Evolutionary conservation across 2,797 vertebrate species (phyloP), one percentile per base, ranked within the genome.

Genomic region (Sorex maritimensis): DNA sequence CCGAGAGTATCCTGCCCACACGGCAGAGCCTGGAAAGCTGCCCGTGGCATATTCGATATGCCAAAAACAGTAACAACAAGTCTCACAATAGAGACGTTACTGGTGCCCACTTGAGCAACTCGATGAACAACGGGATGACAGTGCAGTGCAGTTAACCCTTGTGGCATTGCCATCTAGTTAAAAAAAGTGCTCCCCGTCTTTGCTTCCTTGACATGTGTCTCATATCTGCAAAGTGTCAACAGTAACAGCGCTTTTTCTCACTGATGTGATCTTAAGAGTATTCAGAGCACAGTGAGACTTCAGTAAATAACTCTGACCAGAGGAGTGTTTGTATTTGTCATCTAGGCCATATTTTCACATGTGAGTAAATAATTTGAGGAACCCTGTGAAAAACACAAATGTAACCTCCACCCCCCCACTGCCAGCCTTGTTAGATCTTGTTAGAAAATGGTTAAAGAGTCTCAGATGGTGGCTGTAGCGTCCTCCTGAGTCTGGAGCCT

Each of bases 391-490:
- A 80, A 93, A 83, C 61, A 34, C 68, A 93, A 92, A 71, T 30
- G 5, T 14, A 30, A 26, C 49, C 3, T 34, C 15, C 23, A 49
- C 2, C 12, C 23, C 24, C 34, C 34, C 34, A 34, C 34, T 34
- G 34, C 34, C 34, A 34, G 34, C 34, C 34, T 34, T 34, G 34
- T 34, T 34, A 34, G 34, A 34, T 34, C 23, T 79, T 69, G 26
- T 80, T 91, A 23, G 75, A 83, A 92, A 41, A 61, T 63, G 34
- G 58, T 77, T 23, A 86, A 68, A n/a, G 58, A 58, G 90, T 90
- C 41, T 52, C 80, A 86, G 41, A 90, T 78, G 65, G 30, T 67
- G 10, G 28, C 81, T 71, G 46, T 26, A 75, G 44, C 72, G 8
- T 28, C 10, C 72, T 30, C 44, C 23, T 44, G 44, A 30, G 15